Evolutionary conservation across 1,140 invertebrate species (phyloP).

Genomic region (Doryteuthis pealeii): DNA sequence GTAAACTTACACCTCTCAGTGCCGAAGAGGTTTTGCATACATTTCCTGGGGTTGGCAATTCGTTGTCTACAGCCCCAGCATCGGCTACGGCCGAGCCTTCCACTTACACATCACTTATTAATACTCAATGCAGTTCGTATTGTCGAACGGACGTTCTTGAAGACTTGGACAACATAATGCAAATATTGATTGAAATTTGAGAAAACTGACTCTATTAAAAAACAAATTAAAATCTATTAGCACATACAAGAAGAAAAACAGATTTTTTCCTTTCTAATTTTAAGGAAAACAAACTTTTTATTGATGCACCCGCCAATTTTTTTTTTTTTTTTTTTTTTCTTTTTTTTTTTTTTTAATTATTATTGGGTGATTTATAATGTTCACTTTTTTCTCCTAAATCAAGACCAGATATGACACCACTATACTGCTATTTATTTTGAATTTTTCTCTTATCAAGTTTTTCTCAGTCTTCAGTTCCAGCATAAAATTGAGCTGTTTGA

Average conservation of each 20-base stretch:
- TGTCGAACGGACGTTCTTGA: slow-evolving; percentile 47
- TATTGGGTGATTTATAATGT: neutral
- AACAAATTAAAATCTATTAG: neutral
- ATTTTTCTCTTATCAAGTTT: too few species aligned
- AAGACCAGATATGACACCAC: too few species aligned
- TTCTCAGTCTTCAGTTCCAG: too few species aligned
- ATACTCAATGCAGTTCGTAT: slow-evolving; percentile 28
- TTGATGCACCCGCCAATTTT: neutral
- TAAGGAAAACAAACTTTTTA: neutral
- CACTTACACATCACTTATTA: slow-evolving; percentile 16
- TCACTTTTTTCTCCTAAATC: too few species aligned
- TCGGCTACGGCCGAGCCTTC: neutral
- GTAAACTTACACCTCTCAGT: slow-evolving; percentile 68
- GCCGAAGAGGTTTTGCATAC: slow-evolving; percentile 71
- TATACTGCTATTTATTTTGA: too few species aligned
- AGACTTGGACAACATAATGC: slow-evolving; percentile 55
- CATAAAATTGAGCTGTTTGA: too few species aligned
- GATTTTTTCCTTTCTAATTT: neutral
- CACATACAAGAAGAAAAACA: neutral
- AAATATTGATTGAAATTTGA: slow-evolving; percentile 46
- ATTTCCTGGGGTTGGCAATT: slow-evolving; percentile 42
- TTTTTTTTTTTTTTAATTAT: neutral
- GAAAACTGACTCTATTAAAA: neutral
- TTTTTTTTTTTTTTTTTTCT: neutral
- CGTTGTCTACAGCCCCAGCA: slow-evolving; percentile 16